Evolutionary conservation across 1,140 invertebrate genomes (phyloP), one percentile per base, ranked within the genome.

Genomic region (Drosophila persimilis): DNA sequence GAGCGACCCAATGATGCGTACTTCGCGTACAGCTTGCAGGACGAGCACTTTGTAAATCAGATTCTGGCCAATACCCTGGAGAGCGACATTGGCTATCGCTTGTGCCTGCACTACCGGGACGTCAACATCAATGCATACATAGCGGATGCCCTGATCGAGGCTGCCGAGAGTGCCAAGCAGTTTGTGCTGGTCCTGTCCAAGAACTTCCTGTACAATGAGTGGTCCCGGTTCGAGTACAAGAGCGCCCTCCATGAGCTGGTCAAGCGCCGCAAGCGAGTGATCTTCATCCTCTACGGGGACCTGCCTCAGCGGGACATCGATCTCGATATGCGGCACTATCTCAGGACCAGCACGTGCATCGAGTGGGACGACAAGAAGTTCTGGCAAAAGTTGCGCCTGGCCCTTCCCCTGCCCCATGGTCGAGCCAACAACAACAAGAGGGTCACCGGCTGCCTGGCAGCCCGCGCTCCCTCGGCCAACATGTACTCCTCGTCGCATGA

Each of bases 151-250:
- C 97, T 99, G 46, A 95, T 97, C 58, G 96, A 98, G 90, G 97
- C 97, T 0, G 96, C 97, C 2, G 97, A 98, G 84, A 96, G 96
- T 26, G 97, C 97, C 15, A 94, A 96, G 70, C 94, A 97, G 80
- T 98, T 97, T 13, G 96, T 99, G 47, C 94, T 99, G 73, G 95
- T 99, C 31, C 91, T 99, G 26, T 97, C 97, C 2, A 97, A 97
- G 91, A 97, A 97, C 92, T 99, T 98, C 92, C 94, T 99, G 17
- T 95, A 97, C 91, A 97, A 97, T 92, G 97, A 98, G 92, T 99
- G 97, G 97, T 95, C 96, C 77, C 94, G 97, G 56, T 97, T 97
- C 89, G 97, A 98, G 92, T 97, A 98, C 91, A 97, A 97, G 92
- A 95, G 95, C 51, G 97, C 97, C 1, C 93, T 98, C n/a, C 96